phyloP scores from a whole-genome alignment of 2,797 vertebrate species.

The Mallotus villosus region DNA sequence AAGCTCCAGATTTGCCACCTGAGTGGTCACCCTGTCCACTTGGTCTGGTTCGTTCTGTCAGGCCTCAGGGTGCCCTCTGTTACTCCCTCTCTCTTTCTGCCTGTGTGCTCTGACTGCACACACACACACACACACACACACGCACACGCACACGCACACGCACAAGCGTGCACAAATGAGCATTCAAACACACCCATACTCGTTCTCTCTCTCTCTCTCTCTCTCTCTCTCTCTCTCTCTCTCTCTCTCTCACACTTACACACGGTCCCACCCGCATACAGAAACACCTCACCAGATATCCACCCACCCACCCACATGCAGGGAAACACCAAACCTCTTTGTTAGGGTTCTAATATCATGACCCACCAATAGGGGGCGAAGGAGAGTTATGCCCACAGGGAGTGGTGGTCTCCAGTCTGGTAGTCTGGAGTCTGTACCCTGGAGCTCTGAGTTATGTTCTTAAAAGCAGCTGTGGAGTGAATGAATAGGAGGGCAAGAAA shows the following conservation, averaged over 20 bases:
- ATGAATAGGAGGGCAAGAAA: slow-evolving; percentile 43
- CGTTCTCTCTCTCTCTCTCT: neutral
- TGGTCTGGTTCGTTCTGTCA: slow-evolving; percentile 70
- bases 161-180: neutral
- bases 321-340: neutral
- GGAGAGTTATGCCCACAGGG: slow-evolving; percentile 6
- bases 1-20: slow-evolving; percentile 72
- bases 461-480: slow-evolving; percentile 51
- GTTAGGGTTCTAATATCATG: neutral
- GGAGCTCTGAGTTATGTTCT: slow-evolving; percentile 11
- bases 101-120: neutral
- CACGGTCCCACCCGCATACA: slow-evolving; percentile 16
- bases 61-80: slow-evolving; percentile 51
- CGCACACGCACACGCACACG: neutral
- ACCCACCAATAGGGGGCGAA: slow-evolving; percentile 38
- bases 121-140: slow-evolving; percentile 2
- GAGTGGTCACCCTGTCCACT: slow-evolving; percentile 65
- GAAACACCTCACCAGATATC: slow-evolving; percentile 9
- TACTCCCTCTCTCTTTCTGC: slow-evolving; percentile 11
- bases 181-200: slow-evolving; percentile 8
- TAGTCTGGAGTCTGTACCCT: slow-evolving; percentile 40
- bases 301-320: slow-evolving; percentile 24
- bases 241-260: neutral
- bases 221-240: no score
- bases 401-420: slow-evolving; percentile 47